Percentiles rank a stretch among this genome's conserved stretches.
Evolutionary conservation across 2,797 vertebrate species (phyloP).

Genomic region (Allobates femoralis): DNA sequence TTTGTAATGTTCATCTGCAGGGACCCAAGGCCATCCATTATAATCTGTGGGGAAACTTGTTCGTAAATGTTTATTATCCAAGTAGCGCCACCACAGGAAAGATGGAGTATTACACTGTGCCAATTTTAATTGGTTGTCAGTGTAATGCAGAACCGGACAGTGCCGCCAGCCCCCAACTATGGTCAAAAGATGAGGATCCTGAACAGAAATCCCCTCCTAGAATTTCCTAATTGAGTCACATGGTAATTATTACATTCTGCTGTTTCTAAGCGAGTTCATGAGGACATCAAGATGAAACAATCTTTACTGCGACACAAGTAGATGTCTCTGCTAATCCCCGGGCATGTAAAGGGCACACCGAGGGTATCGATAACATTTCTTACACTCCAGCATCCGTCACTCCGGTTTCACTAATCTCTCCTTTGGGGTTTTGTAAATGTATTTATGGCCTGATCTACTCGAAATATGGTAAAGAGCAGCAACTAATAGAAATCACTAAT

Average conservation of each 20-base stretch:
- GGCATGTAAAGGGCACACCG: slow-evolving; percentile 9
- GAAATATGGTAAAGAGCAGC: slow-evolving; percentile 38
- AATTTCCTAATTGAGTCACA: too few species aligned
- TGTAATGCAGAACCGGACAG: too few species aligned
- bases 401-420: slow-evolving; percentile 63
- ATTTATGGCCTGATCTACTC: slow-evolving; percentile 64
- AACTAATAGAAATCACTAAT: slow-evolving; percentile 66
- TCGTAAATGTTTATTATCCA: too few species aligned
- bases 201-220: too few species aligned
- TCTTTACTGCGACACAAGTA: slow-evolving; percentile 4
- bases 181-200: too few species aligned
- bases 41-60: too few species aligned
- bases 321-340: slow-evolving; percentile 9
- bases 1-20: too few species aligned
- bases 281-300: slow-evolving; percentile 10
- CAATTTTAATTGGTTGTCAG: too few species aligned
- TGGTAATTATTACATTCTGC: slow-evolving; percentile 1
- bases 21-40: too few species aligned
- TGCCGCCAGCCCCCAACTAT: too few species aligned
- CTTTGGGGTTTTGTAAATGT: slow-evolving; percentile 61
- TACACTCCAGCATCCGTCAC: slow-evolving; percentile 52
- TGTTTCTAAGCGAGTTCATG: slow-evolving; percentile 26
- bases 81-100: too few species aligned
- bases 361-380: slow-evolving; percentile 48
- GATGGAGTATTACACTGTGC: too few species aligned